Evolutionary conservation across 92 coral and sea anemone genomes (phyloP), one percentile per base, ranked within the genome.

Genomic region (Muricea muricata): DNA sequence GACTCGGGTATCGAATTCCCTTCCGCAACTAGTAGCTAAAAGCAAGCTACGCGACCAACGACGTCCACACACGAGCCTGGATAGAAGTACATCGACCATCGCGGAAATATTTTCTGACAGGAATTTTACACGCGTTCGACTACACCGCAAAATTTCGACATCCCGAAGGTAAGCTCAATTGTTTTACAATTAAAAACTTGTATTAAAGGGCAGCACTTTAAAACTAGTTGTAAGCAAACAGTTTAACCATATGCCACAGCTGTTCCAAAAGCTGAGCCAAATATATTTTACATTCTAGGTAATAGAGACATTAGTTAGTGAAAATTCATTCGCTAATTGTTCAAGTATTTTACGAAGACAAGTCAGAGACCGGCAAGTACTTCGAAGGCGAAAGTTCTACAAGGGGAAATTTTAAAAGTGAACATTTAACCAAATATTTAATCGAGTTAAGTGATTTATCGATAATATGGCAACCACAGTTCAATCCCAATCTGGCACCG

Each of bases 381-480:
- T 37, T 37, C n/a, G 42, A 37, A 37, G 42, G 9, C 42, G 42
- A 37, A 37, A 37, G 42, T 9, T n/a, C n/a, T n/a, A n/a, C n/a
- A n/a, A n/a, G n/a, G n/a, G n/a, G n/a, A n/a, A n/a, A n/a, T n/a
- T n/a, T n/a, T n/a, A n/a, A n/a, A n/a, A n/a, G n/a, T n/a, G n/a
- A n/a, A n/a, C n/a, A n/a, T n/a, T 52, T 52, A 17, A 52, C 20
- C 60, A 52, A 52, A 52, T 52, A 52, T 52, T 52, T 52, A 52
- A 52, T 9, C 60, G 60, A 13, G 70, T 32, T 14, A 72, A 65
- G 40, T 87, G 81, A 80, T 84, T 79, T 70, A 83, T 75, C 83
- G 90, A 77, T 86, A 90, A 90, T 87, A 90, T 84, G 91, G 85
- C 83, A 31, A 78, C 47, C 50, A 56, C 71, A 1, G 58, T 40